Conservation (phyloP, 2,888 invertebrate genomes). For the Apamea monoglypha region DNA sequence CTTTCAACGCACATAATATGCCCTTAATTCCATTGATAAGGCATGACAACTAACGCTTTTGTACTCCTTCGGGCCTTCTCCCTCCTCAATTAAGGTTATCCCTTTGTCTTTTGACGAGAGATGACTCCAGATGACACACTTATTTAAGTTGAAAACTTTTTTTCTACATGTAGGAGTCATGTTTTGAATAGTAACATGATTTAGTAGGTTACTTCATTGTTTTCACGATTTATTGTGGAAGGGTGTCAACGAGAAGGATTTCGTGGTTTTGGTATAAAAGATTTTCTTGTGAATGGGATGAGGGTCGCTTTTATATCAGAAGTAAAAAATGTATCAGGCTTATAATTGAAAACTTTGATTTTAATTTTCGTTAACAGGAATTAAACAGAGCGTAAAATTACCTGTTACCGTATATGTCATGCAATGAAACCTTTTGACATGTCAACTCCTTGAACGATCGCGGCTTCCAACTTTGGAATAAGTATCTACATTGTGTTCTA, state of each 20-base stretch:
- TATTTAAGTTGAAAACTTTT: slow-evolving; percentile 70
- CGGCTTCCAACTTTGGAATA: neutral
- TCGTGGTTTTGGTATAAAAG: slow-evolving; percentile 75
- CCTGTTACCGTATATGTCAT: slow-evolving; percentile 15
- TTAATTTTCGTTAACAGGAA: slow-evolving; percentile 13
- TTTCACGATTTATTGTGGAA: slow-evolving; percentile 84
- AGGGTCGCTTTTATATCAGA: slow-evolving; percentile 35
- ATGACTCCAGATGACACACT: slow-evolving; percentile 80
- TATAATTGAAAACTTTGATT: slow-evolving; percentile 52
- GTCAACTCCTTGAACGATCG: neutral
- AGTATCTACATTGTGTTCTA: neutral
- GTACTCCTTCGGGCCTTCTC: slow-evolving; percentile 80
- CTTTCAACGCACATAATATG: slow-evolving; percentile 88
- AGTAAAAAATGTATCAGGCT: slow-evolving; percentile 35
- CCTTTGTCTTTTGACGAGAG: slow-evolving; percentile 85
- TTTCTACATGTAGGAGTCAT: slow-evolving; percentile 77
- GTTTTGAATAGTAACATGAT: slow-evolving; percentile 88
- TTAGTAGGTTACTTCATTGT: slow-evolving; percentile 81
- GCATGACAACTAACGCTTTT: slow-evolving; percentile 89
- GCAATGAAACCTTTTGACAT: slow-evolving; percentile 3
- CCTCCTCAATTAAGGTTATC: slow-evolving; percentile 85
- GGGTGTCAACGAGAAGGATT: slow-evolving; percentile 74
- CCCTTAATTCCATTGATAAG: slow-evolving; percentile 89
- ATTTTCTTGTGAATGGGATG: slow-evolving; percentile 55
- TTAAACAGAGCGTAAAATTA: slow-evolving; percentile 52